phyloP scores from a whole-genome alignment of 2,113 vertebrate species.

The Rhagologus leucostigma region DNA sequence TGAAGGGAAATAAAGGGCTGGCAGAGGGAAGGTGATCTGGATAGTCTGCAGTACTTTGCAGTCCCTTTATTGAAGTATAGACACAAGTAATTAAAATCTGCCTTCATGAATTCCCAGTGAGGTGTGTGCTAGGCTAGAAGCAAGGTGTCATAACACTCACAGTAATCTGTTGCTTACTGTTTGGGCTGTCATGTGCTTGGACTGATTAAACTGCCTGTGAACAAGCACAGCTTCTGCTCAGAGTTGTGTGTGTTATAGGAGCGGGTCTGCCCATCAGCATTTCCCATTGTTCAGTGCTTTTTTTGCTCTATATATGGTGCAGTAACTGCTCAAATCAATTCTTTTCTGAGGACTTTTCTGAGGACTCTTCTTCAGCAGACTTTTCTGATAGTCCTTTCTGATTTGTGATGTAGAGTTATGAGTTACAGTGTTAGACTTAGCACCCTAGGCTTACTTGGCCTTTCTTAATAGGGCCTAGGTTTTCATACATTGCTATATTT shows the following conservation, averaged over 20 bases:
- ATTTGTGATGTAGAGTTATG: background rate
- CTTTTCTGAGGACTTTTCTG: background rate
- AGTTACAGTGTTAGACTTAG: background rate
- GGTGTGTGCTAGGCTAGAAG: background rate
- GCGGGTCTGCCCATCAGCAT: rapidly evolving
- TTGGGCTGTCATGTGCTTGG: background rate
- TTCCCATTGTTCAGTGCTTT: background rate
- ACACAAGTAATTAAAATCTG: background rate
- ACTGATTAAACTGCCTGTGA: background rate
- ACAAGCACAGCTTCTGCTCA: background rate
- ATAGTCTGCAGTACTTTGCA: background rate
- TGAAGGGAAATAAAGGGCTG: background rate
- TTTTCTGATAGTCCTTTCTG: background rate
- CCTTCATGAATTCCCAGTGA: background rate
- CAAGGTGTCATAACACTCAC: background rate
- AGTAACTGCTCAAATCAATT: background rate
- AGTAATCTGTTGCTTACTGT: background rate
- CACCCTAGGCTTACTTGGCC: background rate
- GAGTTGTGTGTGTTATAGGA: background rate
- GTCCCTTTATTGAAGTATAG: background rate
- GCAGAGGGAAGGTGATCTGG: background rate
- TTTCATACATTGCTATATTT: background rate
- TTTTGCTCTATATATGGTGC: background rate
- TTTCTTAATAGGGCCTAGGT: background rate
- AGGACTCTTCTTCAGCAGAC: background rate